Base-by-base conservation (phyloP, 1,140 invertebrate species). In the Drosophila punjabiensis region DNA sequence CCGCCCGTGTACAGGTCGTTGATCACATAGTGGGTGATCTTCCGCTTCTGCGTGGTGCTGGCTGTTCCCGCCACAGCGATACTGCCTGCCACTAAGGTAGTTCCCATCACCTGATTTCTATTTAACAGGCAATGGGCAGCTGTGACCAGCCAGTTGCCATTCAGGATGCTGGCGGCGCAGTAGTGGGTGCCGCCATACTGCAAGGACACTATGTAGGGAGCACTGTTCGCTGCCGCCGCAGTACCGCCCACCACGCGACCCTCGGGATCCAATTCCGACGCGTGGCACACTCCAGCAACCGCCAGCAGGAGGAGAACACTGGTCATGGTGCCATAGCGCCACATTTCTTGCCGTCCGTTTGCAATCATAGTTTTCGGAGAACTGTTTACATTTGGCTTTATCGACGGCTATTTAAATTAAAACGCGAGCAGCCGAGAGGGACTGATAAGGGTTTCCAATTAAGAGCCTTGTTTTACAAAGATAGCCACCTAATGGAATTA, bases 91-190 rank as follows among this genome's bases (percentile, higher is more conserved):
- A 93, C 79, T 13, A 93, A 24, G 2, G 62, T 79, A 24, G 81
- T 92, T 5, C 67, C 83, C 4, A 85, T 64, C 1, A 92, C 92
- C 33, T 90, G 82, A 0, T 76, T 70, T 0, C 78, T 74, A 16
- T 89, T 91, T n/a, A 64, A 59, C 14, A 93, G 45, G n/a, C 92
- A 93, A 59, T 93, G 92, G 5, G 91, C 92, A 4, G 92, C 92
- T 0, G 94, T 95, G 0, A 96, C 8, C 47, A 95, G 62, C 94
- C 94, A 95, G 48, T 93, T 60, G 9, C 74, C 62, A 53, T 93
- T 93, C 6, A 95, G 56, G 24, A 95, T 94, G 13, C 94, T 93
- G 16, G 94, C 95, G n/a, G 94, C 94, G 78, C 96, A 95, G 61
- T 95, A 93, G 47, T 95, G 95, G 1, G 82, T 80, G 4, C 70